Evolutionary conservation across 2,888 invertebrate species (phyloP), one percentile per base, ranked within the genome.

Genomic region (Beris morrisii): DNA sequence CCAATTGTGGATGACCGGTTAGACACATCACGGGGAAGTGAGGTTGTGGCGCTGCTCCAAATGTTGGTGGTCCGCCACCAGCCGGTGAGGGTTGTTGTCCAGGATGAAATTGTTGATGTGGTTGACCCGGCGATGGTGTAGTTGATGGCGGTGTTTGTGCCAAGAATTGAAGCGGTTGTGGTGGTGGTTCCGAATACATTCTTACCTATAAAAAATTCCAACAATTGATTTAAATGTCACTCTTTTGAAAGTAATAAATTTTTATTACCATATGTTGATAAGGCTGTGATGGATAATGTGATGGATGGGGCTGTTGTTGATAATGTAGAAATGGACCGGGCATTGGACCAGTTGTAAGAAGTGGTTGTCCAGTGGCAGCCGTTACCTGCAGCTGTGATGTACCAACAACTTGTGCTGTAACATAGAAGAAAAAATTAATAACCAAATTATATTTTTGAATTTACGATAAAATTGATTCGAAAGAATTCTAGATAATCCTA

Each of bases 311-410:
- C 70, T 86, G 83, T 78, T 86, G 87, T 74, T 85, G 85, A 81
- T 87, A 85, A 71, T 86, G 86, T 76, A 87, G 83, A 78, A 84
- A 85, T 72, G 84, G 89, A 76, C 13, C 6, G 11, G 87, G 89
- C 76, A 93, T 83, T 11, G 92, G 91, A 22, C 89, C 90, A 48
- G 93, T 6, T 7, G 55, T 91, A 73, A 94, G 80, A 67, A 95
- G 83, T 4, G 94, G 93, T 79, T 92, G 93, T 0, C 94, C 94
- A 66, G 78, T 71, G 38, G 87, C 85, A 66, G 90, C 90, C 38
- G 78, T 75, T 69, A 92, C 91, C 76, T 92, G 93, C 85, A 93
- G 90, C 75, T 91, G 88, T 15, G 88, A 86, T 59, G 87, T 77
- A 78, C 83, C 81, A 30, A 82, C 83, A 72, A 82, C 87, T 76